These are phyloP conservation scores for Ceriagrion tenellum DNA, from an alignment of 2,888 invertebrate genomes.

Conservation along the genomic window DNA sequence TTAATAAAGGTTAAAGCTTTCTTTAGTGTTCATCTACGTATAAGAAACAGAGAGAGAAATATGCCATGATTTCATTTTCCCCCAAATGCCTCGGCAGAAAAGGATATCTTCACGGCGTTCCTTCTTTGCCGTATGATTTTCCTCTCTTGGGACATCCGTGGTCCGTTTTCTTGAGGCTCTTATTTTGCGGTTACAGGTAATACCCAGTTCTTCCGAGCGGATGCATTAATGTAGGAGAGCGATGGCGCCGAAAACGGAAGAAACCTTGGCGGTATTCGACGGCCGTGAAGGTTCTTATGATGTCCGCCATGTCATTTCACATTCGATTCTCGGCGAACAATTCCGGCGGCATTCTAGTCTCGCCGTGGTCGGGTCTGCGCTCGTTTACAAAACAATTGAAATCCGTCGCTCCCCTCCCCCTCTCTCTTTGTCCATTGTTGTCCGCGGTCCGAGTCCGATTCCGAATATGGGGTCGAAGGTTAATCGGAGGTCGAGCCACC, in stretches of 20 bases:
- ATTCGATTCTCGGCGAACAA: not conserved
- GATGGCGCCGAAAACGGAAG: not conserved
- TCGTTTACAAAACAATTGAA: constrained; percentile 14
- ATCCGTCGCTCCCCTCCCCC: not conserved
- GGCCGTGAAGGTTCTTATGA: not conserved
- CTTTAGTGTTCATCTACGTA: no score
- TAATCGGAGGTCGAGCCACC: not conserved
- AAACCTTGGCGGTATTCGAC: not conserved
- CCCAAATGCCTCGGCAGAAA: not conserved
- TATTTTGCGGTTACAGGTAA: not conserved
- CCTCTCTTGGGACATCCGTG: not conserved
- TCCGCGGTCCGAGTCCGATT: constrained; percentile 4
- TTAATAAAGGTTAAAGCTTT: no score
- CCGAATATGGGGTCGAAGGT: not conserved
- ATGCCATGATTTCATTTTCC: no score
- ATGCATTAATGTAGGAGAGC: not conserved
- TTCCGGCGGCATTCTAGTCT: not conserved
- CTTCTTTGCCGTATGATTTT: not conserved
- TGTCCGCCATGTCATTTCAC: not conserved
- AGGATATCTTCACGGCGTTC: not conserved
- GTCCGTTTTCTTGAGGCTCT: not conserved
- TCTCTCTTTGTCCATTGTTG: constrained; percentile 27
- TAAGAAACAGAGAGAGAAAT: no score
- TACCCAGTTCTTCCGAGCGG: not conserved
- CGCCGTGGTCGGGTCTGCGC: not conserved